These are phyloP conservation scores for Catharus bicknelli DNA, from an alignment of 2,113 vertebrate genomes.

Conservation along the genomic window DNA sequence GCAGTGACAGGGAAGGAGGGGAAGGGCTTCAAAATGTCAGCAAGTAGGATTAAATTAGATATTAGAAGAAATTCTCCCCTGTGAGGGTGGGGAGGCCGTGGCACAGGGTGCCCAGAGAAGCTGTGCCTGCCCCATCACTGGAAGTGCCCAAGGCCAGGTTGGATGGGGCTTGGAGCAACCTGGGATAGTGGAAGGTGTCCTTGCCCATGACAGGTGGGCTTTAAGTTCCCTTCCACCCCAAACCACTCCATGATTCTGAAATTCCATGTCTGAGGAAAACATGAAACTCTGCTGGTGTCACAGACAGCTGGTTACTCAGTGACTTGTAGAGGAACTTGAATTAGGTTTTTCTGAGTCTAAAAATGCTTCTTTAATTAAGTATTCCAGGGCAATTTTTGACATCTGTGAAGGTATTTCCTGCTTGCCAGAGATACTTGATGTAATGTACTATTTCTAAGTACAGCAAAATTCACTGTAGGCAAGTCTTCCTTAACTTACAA, in stretches of 20 bases:
- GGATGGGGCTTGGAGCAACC: fast-evolving
- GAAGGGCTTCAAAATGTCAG: background rate
- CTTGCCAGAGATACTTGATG: background rate
- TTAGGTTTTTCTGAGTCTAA: background rate
- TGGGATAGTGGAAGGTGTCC: background rate
- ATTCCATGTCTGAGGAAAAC: background rate
- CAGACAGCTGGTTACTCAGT: background rate
- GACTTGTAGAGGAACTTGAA: background rate
- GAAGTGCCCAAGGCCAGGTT: fast-evolving
- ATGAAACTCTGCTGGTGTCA: background rate
- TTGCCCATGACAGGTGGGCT: background rate
- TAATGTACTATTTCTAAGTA: background rate
- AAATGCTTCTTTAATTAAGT: background rate
- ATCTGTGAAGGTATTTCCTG: background rate
- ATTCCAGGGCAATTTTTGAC: background rate
- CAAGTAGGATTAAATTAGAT: background rate
- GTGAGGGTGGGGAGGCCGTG: background rate
- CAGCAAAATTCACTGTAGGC: background rate
- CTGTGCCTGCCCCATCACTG: background rate
- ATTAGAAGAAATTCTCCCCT: background rate
- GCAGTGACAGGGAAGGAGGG: background rate
- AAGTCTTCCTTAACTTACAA: background rate
- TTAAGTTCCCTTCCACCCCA: background rate
- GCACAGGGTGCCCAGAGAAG: background rate
- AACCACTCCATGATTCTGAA: background rate